phyloP scores from a whole-genome alignment of 2,888 invertebrate species.

The Iselma pallidipennis region DNA sequence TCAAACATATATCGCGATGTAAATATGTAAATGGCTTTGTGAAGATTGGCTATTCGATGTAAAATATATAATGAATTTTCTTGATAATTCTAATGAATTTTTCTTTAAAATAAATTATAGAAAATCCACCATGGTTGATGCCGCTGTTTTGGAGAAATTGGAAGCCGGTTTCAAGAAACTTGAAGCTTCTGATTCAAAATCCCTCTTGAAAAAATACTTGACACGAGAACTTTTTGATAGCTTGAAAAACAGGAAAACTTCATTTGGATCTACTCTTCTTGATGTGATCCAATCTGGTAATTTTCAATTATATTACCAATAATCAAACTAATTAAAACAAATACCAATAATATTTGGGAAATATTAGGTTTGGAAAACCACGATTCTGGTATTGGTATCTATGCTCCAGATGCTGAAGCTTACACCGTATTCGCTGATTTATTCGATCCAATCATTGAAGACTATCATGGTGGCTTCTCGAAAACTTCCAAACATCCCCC shows the following conservation, averaged over 20 bases:
- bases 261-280: constrained; percentile 89
- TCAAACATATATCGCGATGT: not conserved
- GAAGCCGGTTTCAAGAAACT: constrained; percentile 90
- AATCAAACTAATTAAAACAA: not conserved
- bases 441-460: constrained; percentile 97
- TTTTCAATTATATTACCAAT: not conserved
- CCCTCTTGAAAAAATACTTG: constrained; percentile 94
- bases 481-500: constrained; percentile 92
- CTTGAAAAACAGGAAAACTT: constrained; percentile 91
- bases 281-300: constrained; percentile 95
- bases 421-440: constrained; percentile 91
- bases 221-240: constrained; percentile 89
- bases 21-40: not conserved
- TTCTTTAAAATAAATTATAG: constrained; percentile 33
- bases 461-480: constrained; percentile 95
- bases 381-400: constrained; percentile 96
- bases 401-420: constrained; percentile 95
- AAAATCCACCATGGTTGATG: constrained; percentile 85
- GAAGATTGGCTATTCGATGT: not conserved
- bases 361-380: constrained; percentile 91
- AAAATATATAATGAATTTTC: not conserved
- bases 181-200: constrained; percentile 88
- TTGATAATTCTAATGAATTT: constrained; percentile 1
- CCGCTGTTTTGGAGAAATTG: constrained; percentile 87
- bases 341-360: constrained; percentile 33